Conservation (phyloP, 2,797 vertebrate species). For the Chelmon rostratus region DNA sequence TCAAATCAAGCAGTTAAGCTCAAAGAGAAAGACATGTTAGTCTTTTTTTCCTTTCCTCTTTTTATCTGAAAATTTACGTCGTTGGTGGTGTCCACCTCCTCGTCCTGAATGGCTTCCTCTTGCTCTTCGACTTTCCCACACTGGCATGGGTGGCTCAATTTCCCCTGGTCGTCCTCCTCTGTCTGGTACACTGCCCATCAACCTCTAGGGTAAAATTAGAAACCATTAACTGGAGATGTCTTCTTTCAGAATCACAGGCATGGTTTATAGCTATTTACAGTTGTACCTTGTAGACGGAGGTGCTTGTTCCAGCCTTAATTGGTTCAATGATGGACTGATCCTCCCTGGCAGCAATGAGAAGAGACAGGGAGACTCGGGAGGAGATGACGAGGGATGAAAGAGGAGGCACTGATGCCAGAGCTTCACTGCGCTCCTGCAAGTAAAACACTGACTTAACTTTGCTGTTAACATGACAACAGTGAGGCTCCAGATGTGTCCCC, state of each 20-base stretch:
- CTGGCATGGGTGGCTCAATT: slow-evolving; percentile 92
- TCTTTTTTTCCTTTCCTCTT: slow-evolving; percentile 83
- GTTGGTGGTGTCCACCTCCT: slow-evolving; percentile 66
- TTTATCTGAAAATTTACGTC: slow-evolving; percentile 72
- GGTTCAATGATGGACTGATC: slow-evolving; percentile 88
- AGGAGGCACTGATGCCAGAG: slow-evolving; percentile 78
- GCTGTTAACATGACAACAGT: not conserved
- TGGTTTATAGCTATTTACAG: not conserved
- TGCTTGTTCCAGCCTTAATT: slow-evolving; percentile 82
- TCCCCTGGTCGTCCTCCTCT: slow-evolving; percentile 91
- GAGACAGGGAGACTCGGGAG: slow-evolving; percentile 82
- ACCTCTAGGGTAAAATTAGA: slow-evolving; percentile 71
- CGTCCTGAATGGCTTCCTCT: slow-evolving; percentile 71
- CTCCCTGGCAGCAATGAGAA: slow-evolving; percentile 88
- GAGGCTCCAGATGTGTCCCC: not conserved
- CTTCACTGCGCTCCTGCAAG: slow-evolving; percentile 80
- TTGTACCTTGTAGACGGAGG: slow-evolving; percentile 89
- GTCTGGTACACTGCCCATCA: slow-evolving; percentile 91
- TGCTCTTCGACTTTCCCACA: slow-evolving; percentile 83
- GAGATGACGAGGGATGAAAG: slow-evolving; percentile 65
- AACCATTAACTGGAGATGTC: not conserved
- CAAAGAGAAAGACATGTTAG: slow-evolving; percentile 17
- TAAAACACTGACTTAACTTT: slow-evolving; percentile 13
- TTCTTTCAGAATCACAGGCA: not conserved
- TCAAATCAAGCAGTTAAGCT: slow-evolving; percentile 5